Conservation (phyloP, 37 sponge, comb jelly and placozoan species). For the Mnemiopsis leidyi region DNA sequence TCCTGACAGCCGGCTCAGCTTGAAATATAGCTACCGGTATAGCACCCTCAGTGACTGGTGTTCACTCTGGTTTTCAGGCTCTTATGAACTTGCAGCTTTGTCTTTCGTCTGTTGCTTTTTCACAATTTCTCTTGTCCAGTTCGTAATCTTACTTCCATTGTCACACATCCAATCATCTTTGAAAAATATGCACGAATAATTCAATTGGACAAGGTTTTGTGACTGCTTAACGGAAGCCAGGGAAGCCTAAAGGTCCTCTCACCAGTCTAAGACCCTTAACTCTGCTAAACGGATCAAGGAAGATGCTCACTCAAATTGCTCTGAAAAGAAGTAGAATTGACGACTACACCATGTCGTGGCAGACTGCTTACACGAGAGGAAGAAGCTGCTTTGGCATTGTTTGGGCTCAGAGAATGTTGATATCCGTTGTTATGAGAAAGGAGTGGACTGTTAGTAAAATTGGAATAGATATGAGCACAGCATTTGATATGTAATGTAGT, state of each 20-base stretch:
- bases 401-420: background rate
- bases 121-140: too few species aligned
- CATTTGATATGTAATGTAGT: too few species aligned
- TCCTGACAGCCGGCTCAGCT: conserved; percentile 89
- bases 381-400: background rate
- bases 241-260: background rate
- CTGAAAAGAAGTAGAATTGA: background rate
- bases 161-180: too few species aligned
- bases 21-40: conserved; percentile 99
- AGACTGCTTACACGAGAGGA: background rate
- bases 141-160: too few species aligned
- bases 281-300: background rate
- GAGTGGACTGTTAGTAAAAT: too few species aligned
- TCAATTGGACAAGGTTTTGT: background rate
- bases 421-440: too few species aligned
- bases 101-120: conserved; percentile 90
- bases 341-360: background rate
- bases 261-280: background rate
- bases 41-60: conserved; percentile 96
- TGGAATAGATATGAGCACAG: too few species aligned
- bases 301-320: background rate
- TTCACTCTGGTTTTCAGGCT: conserved; percentile 91
- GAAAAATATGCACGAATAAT: too few species aligned
- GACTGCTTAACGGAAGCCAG: background rate
- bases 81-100: conserved; percentile 92